Percentiles rank a stretch among this genome's conserved stretches.
phyloP scores from a whole-genome alignment of 2,797 vertebrate species.

The Lithobates pipiens region DNA sequence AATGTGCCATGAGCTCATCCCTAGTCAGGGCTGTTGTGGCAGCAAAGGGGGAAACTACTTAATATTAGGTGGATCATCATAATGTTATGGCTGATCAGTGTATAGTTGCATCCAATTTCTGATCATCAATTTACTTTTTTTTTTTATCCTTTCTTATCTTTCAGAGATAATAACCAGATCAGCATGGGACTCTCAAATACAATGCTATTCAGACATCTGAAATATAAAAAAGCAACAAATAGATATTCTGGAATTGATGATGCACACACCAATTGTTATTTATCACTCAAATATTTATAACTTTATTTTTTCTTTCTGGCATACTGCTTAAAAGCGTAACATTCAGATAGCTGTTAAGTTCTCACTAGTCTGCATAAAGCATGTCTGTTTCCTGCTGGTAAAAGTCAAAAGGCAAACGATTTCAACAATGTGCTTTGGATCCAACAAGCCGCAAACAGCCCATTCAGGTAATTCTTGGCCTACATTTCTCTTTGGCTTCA shows the following conservation, averaged over 20 bases:
- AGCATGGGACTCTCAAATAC: too few relatives aligned
- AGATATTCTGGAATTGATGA: not conserved
- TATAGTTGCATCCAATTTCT: too few relatives aligned
- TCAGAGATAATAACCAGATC: too few relatives aligned
- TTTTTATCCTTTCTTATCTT: too few relatives aligned
- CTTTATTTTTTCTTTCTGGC: constrained; percentile 8
- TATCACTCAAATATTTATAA: constrained; percentile 2
- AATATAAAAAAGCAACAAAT: too few relatives aligned
- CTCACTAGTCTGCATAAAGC: not conserved
- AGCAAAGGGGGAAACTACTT: too few relatives aligned
- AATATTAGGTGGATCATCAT: too few relatives aligned
- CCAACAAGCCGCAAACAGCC: constrained; percentile 18
- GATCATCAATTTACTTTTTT: too few relatives aligned
- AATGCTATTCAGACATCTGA: too few relatives aligned
- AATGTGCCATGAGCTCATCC: too few relatives aligned
- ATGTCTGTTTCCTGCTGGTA: not conserved
- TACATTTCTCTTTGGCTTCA: constrained; percentile 41
- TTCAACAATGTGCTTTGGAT: not conserved
- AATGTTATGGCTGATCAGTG: too few relatives aligned
- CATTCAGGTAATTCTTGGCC: constrained; percentile 40
- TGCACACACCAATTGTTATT: not conserved
- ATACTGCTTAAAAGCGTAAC: constrained; percentile 17
- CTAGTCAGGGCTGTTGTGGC: too few relatives aligned
- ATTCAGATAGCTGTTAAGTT: constrained; percentile 1
- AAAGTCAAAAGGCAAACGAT: constrained; percentile 8